A percentile compares a stretch with the other conserved stretches of the same genome.
Evolutionary conservation across 2,113 vertebrate genomes (phyloP).

Genomic region (Pedetes capensis): DNA sequence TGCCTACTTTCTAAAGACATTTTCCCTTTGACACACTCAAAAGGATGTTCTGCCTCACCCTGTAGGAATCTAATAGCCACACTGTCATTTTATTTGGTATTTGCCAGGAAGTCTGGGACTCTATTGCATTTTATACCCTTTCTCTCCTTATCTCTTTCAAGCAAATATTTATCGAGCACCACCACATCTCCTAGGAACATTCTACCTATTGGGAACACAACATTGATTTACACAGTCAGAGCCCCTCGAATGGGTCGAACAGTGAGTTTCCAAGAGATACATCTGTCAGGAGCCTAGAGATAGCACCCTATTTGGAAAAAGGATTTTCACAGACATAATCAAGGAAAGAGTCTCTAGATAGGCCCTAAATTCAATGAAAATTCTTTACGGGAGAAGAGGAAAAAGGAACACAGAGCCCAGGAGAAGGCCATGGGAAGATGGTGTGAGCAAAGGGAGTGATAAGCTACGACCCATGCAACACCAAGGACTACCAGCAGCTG

Average conservation of each 20-base stretch:
- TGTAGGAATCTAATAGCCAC: not conserved
- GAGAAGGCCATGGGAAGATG: not conserved
- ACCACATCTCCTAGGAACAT: not conserved
- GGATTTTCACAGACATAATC: not conserved
- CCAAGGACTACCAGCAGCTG: no score
- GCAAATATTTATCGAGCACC: not conserved
- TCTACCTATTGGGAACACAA: not conserved
- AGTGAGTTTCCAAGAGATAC: not conserved
- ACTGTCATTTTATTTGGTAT: not conserved
- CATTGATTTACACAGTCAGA: not conserved
- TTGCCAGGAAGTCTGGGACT: not conserved
- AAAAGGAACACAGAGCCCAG: not conserved
- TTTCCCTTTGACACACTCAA: not conserved
- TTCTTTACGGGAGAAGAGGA: not conserved
- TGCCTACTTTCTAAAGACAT: not conserved
- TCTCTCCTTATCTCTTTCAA: not conserved
- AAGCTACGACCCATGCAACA: rapidly evolving
- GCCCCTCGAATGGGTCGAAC: no score
- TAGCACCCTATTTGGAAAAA: not conserved
- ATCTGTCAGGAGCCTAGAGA: not conserved
- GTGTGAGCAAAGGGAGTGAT: not conserved
- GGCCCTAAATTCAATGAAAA: not conserved
- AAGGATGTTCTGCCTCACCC: not conserved
- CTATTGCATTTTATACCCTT: not conserved
- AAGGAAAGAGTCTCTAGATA: not conserved